Base-by-base conservation (phyloP, 2,797 vertebrate species). In the Sebastes matsubarae region DNA sequence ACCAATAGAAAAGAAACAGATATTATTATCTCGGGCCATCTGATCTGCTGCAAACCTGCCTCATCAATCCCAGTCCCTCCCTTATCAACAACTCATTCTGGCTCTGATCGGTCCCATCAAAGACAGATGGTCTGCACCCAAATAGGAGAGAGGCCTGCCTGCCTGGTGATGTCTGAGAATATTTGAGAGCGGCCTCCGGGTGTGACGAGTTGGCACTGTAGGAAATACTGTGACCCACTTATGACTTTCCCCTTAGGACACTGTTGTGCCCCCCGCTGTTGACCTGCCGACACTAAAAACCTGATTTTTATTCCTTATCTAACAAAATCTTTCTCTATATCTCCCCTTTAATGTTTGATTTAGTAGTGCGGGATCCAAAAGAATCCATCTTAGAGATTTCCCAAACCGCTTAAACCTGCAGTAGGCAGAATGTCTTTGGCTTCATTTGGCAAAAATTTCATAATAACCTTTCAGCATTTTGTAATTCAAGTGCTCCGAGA, bases 161-260 rank as follows among this genome's bases (percentile, higher is more conserved):
- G 66, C 32, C 29, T 50, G 60, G 16, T 20, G 30, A 57, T n/a
- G 59, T 72, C 72, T 75, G 60, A 66, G 34, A 87, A 76, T 30
- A n/a, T 77, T 75, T 73, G 75, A 54, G 54, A 77, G 27, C 8
- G n/a, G 87, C 91, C 88, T 88, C 30, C 1, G 86, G 90, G 70
- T 82, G 78, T 50, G 77, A 79, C 8, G 32, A 76, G 42, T 72
- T 90, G 87, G 87, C 81, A 46, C 80, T 57, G 68, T 10, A 55
- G 72, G 78, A 82, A 52, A 84, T 36, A 57, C 73, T 54, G 38
- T 90, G 92, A 83, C 92, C 89, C 81, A 92, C 16, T 92, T 93
- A 64, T 16, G 34, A 14, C 24, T 57, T 77, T 68, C 83, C 78
- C 79, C 80, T 30, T 7, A 34, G 77, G 82, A 82, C 46, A 25